Evolutionary conservation across 2,113 vertebrate genomes (phyloP).

Genomic region (Saccopteryx leptura): DNA sequence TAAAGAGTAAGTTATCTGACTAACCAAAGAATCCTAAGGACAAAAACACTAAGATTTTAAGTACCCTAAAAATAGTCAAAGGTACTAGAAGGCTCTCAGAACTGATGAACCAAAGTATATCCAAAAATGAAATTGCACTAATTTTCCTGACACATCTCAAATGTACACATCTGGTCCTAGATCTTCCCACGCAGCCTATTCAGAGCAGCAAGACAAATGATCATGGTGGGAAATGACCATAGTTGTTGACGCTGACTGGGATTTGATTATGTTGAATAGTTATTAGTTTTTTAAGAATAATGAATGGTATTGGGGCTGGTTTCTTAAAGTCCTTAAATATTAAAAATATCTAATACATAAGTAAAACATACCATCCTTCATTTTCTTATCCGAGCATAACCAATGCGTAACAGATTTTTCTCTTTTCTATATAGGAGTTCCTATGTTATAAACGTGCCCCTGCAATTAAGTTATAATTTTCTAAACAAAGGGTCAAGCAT

Average conservation of each 20-base stretch:
- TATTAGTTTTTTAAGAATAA: not conserved
- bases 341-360: not conserved
- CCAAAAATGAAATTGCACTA: slow-evolving; percentile 11
- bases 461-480: not conserved
- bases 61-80: not conserved
- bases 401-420: not conserved
- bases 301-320: not conserved
- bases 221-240: not conserved
- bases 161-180: not conserved
- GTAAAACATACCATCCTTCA: not conserved
- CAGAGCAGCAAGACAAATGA: slow-evolving; percentile 16
- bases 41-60: not conserved
- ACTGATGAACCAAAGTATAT: slow-evolving; percentile 48
- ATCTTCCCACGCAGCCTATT: not conserved
- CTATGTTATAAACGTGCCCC: not conserved
- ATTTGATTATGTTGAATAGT: slow-evolving; percentile 18
- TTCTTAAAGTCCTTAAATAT: not conserved
- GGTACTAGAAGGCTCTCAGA: not conserved
- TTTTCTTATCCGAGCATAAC: not conserved
- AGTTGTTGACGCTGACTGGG: not conserved
- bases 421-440: not conserved
- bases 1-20: not conserved
- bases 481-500: not conserved
- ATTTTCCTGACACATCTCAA: slow-evolving; percentile 1
- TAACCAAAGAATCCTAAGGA: not conserved